Percentiles rank a stretch among this genome's conserved stretches.
Conservation (phyloP, 2,888 invertebrate species). For the Tubiluchus corallicola region DNA sequence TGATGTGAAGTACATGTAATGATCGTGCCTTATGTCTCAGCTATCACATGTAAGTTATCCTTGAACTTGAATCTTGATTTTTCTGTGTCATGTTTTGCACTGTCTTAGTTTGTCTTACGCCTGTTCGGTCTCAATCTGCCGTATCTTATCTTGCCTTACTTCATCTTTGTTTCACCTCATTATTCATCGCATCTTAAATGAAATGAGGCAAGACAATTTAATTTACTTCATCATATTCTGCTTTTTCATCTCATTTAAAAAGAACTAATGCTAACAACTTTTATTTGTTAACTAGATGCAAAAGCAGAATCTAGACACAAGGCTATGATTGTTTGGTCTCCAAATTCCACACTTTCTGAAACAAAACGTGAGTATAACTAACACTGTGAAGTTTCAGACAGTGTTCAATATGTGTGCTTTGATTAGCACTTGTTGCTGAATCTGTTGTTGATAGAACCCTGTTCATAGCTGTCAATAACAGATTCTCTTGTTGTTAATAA, state of each 20-base stretch:
- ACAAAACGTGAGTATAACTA: constrained; percentile 49
- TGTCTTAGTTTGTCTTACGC: too few relatives aligned
- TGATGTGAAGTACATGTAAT: too few relatives aligned
- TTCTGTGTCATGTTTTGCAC: too few relatives aligned
- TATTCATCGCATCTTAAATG: too few relatives aligned
- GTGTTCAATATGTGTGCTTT: constrained; percentile 9
- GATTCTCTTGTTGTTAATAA: too few relatives aligned
- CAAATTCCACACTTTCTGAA: constrained; percentile 70
- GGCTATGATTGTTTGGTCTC: constrained; percentile 88
- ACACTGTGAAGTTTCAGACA: background rate
- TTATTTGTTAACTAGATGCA: constrained; percentile 29
- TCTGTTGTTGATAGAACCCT: constrained; percentile 5
- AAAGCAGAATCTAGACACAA: constrained; percentile 39
- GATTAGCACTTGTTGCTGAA: constrained; percentile 8
- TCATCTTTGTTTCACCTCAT: too few relatives aligned
- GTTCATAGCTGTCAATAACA: too few relatives aligned
- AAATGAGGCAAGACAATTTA: background rate
- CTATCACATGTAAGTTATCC: too few relatives aligned
- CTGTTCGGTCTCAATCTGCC: too few relatives aligned
- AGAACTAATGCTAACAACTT: constrained; percentile 19
- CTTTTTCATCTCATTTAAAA: constrained; percentile 8
- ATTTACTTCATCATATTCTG: constrained; percentile 1
- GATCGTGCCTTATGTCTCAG: too few relatives aligned
- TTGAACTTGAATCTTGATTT: too few relatives aligned
- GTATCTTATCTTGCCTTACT: too few relatives aligned